Evolutionary conservation across 2,797 vertebrate species (phyloP).

Genomic region (Varecia variegata): DNA sequence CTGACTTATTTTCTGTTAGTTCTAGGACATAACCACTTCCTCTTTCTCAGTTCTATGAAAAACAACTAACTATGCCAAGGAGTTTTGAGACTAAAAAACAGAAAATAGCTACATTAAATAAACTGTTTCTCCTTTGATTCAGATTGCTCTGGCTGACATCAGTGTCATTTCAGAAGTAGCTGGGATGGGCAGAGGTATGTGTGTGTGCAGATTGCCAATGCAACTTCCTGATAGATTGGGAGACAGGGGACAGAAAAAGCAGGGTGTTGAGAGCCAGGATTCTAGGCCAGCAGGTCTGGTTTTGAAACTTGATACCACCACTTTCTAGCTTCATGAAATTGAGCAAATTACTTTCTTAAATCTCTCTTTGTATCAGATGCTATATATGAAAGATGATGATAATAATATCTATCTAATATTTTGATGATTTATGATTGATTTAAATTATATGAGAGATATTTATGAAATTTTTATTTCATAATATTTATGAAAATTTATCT

Average conservation of each 20-base stretch:
- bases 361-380: not conserved
- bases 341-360: not conserved
- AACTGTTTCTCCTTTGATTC: not conserved
- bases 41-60: not conserved
- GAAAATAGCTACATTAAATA: not conserved
- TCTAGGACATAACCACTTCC: not conserved
- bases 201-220: not conserved
- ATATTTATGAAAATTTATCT: not conserved
- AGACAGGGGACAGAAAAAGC: not conserved
- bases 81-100: not conserved
- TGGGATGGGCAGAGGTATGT: not conserved
- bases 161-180: not conserved
- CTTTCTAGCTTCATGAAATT: not conserved
- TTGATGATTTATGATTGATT: not conserved
- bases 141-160: not conserved
- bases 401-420: not conserved
- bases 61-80: not conserved
- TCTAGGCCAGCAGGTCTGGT: not conserved
- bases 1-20: conserved; percentile 9
- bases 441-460: not conserved
- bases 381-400: not conserved
- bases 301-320: not conserved
- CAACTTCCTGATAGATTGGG: not conserved
- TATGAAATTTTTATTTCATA: too few species aligned
- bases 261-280: not conserved